Conservation (phyloP, 2,113 vertebrate species). For the Irena cyanogastra region DNA sequence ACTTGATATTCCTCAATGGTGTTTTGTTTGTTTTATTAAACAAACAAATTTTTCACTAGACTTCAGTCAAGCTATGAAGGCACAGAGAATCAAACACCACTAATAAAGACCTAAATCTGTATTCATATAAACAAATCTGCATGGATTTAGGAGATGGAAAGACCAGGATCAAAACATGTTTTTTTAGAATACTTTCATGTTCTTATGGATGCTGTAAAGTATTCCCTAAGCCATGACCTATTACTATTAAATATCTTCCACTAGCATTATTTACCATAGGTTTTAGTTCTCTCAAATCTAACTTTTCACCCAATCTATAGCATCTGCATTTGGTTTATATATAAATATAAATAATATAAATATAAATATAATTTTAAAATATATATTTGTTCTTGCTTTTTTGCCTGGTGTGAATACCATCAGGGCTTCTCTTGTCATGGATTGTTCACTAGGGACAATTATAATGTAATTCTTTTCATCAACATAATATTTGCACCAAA, state of each 20-base stretch:
- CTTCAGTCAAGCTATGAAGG: not conserved
- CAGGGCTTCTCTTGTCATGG: not conserved
- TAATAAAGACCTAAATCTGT: not conserved
- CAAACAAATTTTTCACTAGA: not conserved
- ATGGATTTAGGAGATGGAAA: not conserved
- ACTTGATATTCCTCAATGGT: not conserved
- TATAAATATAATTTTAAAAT: too few species aligned
- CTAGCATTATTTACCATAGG: not conserved
- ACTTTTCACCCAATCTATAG: not conserved
- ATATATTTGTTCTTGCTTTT: not conserved
- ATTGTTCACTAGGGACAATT: not conserved
- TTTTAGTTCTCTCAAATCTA: not conserved
- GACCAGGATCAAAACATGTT: accelerated
- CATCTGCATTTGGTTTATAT: not conserved
- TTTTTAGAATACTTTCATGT: not conserved
- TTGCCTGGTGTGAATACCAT: not conserved
- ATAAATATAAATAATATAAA: too few species aligned
- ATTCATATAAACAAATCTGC: not conserved
- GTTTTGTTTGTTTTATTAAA: not conserved
- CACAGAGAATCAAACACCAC: not conserved
- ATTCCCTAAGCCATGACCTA: not conserved
- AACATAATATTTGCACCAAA: not conserved
- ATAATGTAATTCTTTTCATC: not conserved
- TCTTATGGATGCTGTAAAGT: not conserved
- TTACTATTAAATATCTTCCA: not conserved